Evolutionary conservation across 2,888 invertebrate species (phyloP), one percentile per base, ranked within the genome.

Genomic region (Norana najaformis): DNA sequence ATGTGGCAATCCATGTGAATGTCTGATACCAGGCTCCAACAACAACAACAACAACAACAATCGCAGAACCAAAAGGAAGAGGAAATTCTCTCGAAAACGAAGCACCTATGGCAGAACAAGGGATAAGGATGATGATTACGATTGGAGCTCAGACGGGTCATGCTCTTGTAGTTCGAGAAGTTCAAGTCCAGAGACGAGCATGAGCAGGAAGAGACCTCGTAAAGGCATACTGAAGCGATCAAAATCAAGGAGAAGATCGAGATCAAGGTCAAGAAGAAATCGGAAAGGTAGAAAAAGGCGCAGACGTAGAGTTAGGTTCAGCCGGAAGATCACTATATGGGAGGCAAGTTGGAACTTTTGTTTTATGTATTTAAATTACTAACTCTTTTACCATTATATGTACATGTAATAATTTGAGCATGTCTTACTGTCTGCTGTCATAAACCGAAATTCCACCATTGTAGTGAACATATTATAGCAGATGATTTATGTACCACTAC

Each of bases 181-280:
- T n/a, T 69, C 69, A 30, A 30, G 69, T 30, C 69, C 11, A 69
- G 85, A 5, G 2, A 23, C 34, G 20, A 36, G 35, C 83, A 34
- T 5, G 83, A 34, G 36, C 16, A 34, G 36, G 20, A 35, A 18
- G 34, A 34, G 35, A 34, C 16, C 30, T 35, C 85, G 34, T 16
- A 85, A 14, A 37, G 85, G 85, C 36, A 85, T 85, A 16, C 16
- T 85, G 36, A 85, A 85, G 85, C 85, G 36, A 85, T 85, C 85
- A 16, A 85, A 13, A 23, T 36, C 36, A 37, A 85, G 85, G 36
- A 36, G 36, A 69, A 11, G 36, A 85, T 83, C 85, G 34, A 85
- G 37, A 16, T 36, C 36, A 37, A 30, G 85, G n/a, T n/a, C n/a
- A n/a, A 36, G 18, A 0, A 13, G 85, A 37, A 16, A 0, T 18